Conservation (phyloP, 2,797 vertebrate genomes). For the Pterois miles region DNA sequence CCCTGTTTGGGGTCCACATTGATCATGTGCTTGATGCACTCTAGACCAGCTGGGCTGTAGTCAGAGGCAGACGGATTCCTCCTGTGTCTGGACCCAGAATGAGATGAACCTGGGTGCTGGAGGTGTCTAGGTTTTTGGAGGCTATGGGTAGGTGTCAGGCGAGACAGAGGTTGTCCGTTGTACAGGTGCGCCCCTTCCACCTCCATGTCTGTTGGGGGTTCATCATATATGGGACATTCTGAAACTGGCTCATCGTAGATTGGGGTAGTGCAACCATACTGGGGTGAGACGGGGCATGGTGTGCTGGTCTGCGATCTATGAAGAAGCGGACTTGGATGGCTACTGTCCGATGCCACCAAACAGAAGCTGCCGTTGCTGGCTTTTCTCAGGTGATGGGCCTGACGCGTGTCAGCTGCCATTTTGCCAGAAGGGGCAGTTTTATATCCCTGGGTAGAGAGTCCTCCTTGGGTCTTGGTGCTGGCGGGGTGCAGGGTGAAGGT, state of each 20-base stretch:
- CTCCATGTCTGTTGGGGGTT: slow-evolving; percentile 92
- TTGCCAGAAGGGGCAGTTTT: slow-evolving; percentile 79
- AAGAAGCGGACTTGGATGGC: slow-evolving; percentile 74
- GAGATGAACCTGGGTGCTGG: slow-evolving; percentile 80
- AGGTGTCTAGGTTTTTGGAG: slow-evolving; percentile 86
- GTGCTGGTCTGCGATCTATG: slow-evolving; percentile 81
- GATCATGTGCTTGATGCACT: slow-evolving; percentile 94
- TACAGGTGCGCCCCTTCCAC: slow-evolving; percentile 82
- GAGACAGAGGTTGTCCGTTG: slow-evolving; percentile 76
- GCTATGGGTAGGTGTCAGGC: slow-evolving; percentile 79
- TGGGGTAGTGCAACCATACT: slow-evolving; percentile 82
- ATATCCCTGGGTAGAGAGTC: slow-evolving; percentile 73
- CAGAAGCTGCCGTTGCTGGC: slow-evolving; percentile 89
- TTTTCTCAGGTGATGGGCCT: slow-evolving; percentile 89
- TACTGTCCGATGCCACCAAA: slow-evolving; percentile 79
- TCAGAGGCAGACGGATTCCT: slow-evolving; percentile 86
- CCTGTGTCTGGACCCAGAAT: slow-evolving; percentile 80
- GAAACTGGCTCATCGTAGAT: slow-evolving; percentile 89
- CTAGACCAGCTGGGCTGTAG: slow-evolving; percentile 91
- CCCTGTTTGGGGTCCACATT: slow-evolving; percentile 86
- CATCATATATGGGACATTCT: slow-evolving; percentile 90
- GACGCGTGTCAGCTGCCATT: slow-evolving; percentile 78
- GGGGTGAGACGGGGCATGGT: slow-evolving; percentile 85
- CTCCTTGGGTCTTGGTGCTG: slow-evolving; percentile 73
- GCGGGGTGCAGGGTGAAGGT: slow-evolving; percentile 73